Conservation (phyloP, 2,113 vertebrate species). For the Stictonetta naevosa region DNA sequence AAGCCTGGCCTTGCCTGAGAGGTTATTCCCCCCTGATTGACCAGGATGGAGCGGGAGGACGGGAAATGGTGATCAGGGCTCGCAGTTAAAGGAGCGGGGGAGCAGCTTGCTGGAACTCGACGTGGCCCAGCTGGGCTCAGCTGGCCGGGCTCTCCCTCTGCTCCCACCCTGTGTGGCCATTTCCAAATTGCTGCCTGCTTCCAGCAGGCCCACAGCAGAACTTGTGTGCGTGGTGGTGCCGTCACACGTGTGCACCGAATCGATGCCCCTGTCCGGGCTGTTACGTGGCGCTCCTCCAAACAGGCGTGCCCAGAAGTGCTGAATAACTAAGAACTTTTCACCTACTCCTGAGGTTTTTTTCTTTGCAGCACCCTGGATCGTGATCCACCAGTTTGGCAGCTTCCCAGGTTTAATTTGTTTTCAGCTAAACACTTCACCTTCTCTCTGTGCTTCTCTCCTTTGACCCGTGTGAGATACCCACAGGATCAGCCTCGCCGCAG, state of each 20-base stretch:
- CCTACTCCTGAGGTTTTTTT: not conserved
- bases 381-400: not conserved
- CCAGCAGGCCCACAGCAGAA: not conserved
- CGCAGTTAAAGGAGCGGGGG: not conserved
- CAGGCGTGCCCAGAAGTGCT: not conserved
- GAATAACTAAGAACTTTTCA: constrained; percentile 1
- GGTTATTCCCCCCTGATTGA: not conserved
- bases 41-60: not conserved
- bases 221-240: not conserved
- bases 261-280: not conserved
- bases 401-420: not conserved
- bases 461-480: not conserved
- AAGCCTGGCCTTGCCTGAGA: not conserved
- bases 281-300: not conserved
- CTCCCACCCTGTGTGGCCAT: rapidly evolving
- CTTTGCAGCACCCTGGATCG: not conserved
- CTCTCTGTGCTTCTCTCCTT: not conserved
- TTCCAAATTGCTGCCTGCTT: not conserved
- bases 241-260: not conserved
- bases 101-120: rapidly evolving
- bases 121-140: rapidly evolving
- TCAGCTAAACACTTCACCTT: not conserved
- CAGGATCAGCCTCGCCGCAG: not conserved
- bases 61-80: rapidly evolving
- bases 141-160: not conserved